These are phyloP conservation scores for Trematomus loennbergii DNA, from an alignment of 2,113 vertebrate genomes.

Conservation along the genomic window DNA sequence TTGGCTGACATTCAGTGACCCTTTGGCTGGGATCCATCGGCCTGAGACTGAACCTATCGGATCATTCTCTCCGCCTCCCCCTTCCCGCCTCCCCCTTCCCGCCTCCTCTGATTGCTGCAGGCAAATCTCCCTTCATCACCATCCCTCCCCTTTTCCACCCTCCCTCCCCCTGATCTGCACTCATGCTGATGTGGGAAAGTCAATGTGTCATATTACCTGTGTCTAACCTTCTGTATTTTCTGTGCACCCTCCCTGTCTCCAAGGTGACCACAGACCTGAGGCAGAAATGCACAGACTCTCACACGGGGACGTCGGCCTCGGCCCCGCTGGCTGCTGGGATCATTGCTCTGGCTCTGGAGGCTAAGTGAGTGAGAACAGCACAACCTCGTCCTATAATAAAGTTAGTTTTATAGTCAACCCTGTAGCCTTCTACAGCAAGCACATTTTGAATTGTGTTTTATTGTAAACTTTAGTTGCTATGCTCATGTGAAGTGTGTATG, in stretches of 20 bases:
- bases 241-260: constrained; percentile 26
- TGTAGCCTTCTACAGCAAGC: neutral
- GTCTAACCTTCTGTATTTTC: constrained; percentile 18
- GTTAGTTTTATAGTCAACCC: neutral
- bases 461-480: constrained; percentile 9
- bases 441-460: neutral
- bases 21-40: constrained; percentile 46
- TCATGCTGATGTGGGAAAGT: constrained; percentile 35
- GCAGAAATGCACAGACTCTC: constrained; percentile 84
- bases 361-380: constrained; percentile 77
- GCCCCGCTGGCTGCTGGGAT: constrained; percentile 84
- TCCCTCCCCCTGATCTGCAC: constrained; percentile 25
- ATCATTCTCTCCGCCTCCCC: constrained; percentile 12
- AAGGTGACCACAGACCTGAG: constrained; percentile 85
- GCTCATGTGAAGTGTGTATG: neutral
- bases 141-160: neutral
- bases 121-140: constrained; percentile 20
- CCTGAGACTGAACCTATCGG: constrained; percentile 38
- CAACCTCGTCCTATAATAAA: neutral
- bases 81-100: neutral
- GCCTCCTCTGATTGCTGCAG: constrained; percentile 27
- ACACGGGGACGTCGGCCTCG: constrained; percentile 83
- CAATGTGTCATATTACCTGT: constrained; percentile 31
- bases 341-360: constrained; percentile 83
- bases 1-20: constrained; percentile 70